Evolutionary conservation across 1,140 invertebrate genomes (phyloP), one percentile per base, ranked within the genome.

Genomic region (Cyclina sinensis): DNA sequence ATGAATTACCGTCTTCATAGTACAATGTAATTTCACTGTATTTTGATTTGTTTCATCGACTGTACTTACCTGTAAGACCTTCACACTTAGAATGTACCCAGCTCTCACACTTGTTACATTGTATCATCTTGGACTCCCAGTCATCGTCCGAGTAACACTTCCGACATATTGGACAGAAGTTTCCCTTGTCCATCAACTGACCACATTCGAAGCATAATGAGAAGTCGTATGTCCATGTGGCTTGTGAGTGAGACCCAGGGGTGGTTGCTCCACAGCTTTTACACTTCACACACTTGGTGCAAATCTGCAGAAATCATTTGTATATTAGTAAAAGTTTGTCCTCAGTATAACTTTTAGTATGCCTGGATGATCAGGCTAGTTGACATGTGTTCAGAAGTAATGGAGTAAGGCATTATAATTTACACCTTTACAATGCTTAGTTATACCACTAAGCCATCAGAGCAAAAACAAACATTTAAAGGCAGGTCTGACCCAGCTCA

Each of bases 61-160:
- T 14, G 43, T 43, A 14, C 87, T 39, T 91, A 95, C 95, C 95
- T 46, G 97, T 97, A n/a, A 99, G 96, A 30, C 97, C 97, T 95
- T 99, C 98, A 96, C 99, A 99, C 89, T 97, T 97, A 11, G 98
- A 97, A 95, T 99, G 98, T 14, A 99, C 97, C 98, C 98, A 99
- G 94, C 97, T 97, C 14, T 97, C 97, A 95, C 99, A 99, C 92
- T 97, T 97, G 16, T 97, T 98, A 96, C 99, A 99, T 94, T 99
- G 98, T 97, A 99, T 98, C 98, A 99, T 99, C 97, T 98, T 98
- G 76, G 98, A 97, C 93, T 98, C 97, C 96, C 97, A 98, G 95
- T 99, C 98, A 94, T 99, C 98, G 96, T 99, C 98, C 90, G 98
- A 97, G 95, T 99, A 99, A 95, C 98, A 98, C 86, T 97, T 97